Conservation (phyloP, 2,113 vertebrate species). For the Oryctolagus cuniculus region DNA sequence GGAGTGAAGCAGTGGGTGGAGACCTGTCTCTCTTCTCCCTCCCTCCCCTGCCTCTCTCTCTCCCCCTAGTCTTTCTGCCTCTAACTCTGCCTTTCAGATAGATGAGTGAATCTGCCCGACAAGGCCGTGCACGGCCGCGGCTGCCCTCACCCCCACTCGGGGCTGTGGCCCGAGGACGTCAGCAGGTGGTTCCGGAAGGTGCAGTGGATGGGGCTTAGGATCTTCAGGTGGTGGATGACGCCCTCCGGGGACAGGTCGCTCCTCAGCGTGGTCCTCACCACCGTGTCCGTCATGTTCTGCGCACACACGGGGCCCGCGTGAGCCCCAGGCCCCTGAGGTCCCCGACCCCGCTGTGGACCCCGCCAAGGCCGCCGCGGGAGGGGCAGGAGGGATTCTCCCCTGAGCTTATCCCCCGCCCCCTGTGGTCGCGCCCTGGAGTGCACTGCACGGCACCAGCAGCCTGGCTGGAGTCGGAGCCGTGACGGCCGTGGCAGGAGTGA, state of each 20-base stretch:
- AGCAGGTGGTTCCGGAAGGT: conserved; percentile 89
- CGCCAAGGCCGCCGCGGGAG: background rate
- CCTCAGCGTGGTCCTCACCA: conserved; percentile 88
- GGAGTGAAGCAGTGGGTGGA: too few relatives aligned
- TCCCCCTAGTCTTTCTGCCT: too few relatives aligned
- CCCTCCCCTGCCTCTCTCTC: too few relatives aligned
- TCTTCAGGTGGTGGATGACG: conserved; percentile 76
- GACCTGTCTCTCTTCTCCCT: too few relatives aligned
- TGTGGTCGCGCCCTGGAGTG: background rate
- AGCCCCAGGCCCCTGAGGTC: background rate
- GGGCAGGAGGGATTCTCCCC: fast-evolving
- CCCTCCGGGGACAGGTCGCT: conserved; percentile 80
- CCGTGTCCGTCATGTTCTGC: conserved; percentile 90
- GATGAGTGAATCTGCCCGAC: too few relatives aligned
- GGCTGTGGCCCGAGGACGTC: conserved; percentile 89
- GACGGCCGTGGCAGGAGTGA: too few relatives aligned
- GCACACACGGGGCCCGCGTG: conserved; percentile 30
- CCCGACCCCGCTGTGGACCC: fast-evolving
- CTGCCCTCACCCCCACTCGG: conserved; percentile 88
- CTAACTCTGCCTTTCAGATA: too few relatives aligned
- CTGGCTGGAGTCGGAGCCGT: too few relatives aligned
- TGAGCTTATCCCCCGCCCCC: background rate
- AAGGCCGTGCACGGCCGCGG: too few relatives aligned
- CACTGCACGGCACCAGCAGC: background rate
- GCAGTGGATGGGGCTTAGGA: conserved; percentile 89